Conservation (phyloP, 2,888 invertebrate species). For the Cephus runcator region DNA sequence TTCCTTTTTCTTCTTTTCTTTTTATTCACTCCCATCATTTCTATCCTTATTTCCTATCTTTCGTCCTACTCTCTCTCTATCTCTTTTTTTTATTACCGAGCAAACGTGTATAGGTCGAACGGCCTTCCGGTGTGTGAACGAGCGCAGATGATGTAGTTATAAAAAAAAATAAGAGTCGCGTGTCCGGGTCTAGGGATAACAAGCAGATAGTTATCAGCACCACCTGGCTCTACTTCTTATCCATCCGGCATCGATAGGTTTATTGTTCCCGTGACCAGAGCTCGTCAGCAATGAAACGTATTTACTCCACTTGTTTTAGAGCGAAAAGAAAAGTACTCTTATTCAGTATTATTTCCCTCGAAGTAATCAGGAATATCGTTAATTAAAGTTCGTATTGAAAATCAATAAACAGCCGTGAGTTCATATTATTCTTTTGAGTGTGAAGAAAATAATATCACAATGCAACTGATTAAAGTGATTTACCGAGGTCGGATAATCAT, state of each 20-base stretch:
- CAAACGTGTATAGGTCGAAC: background rate
- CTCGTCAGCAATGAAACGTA: background rate
- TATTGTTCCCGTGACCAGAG: slow-evolving; percentile 8
- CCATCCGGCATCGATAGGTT: slow-evolving; percentile 15
- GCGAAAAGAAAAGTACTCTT: background rate
- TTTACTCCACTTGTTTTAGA: background rate
- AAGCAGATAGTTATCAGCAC: slow-evolving; percentile 12
- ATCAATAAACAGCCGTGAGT: background rate
- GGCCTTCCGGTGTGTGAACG: background rate
- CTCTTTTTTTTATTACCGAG: background rate
- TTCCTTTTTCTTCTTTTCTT: slow-evolving; percentile 12
- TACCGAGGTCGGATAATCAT: background rate
- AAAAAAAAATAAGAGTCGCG: slow-evolving; percentile 9
- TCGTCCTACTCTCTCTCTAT: background rate
- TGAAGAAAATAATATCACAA: background rate
- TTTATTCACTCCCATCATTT: background rate
- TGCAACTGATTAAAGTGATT: background rate
- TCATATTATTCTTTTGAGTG: background rate
- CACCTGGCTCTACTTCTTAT: slow-evolving; percentile 18
- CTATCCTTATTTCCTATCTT: slow-evolving; percentile 13
- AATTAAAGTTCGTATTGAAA: background rate
- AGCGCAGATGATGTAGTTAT: slow-evolving; percentile 14
- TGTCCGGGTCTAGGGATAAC: slow-evolving; percentile 9
- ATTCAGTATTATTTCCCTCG: background rate
- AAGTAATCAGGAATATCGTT: background rate